Base-by-base conservation (phyloP, 1,140 invertebrate species). In the Oreohelix idahoensis region DNA sequence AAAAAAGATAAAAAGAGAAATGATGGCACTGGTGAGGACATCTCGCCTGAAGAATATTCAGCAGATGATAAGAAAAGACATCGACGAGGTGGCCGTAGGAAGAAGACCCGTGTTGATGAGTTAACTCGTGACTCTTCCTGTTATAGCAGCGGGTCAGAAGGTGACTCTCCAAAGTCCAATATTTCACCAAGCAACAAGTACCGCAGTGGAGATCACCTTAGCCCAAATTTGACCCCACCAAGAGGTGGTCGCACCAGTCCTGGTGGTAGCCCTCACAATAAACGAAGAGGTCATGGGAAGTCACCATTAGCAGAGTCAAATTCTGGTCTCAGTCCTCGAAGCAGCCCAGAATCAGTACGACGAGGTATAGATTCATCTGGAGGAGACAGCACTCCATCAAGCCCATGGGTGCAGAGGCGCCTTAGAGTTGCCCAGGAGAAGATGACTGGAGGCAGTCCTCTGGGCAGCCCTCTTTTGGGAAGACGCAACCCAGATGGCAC, bases 371-470 rank as follows among this genome's bases (percentile, higher is more conserved):
- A 84, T 66, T 88, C 90, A 20, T 87, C 86, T 70, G 84, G 86
- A 78, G 88, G 87, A 17, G 87, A 88, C 36, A 87, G 86, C 58
- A 88, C 86, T 51, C 90, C 90, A 29, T 86, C 89, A 63, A 93
- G 93, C 87, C 93, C 93, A 13, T 94, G 93, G 94, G 92, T 94
- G 11, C 93, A 93, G 84, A 89, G 93, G 17, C 90, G 93, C 38
- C 87, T 94, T 74, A 89, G 91, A 70, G 91, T 92, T 49, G 89
- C 89, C 58, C 89, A 88, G 76, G 89, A 90, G 71, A 86, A 88
- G 79, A 85, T 85, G 38, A 79, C 83, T 76, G 86, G 86, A n/a
- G 88, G 88, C 75, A 88, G 87, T 83, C 88, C 88, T 23, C 49
- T 79, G 35, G 87, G 83, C 82, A 90, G 89, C 79, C 89, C 88